Evolutionary conservation across 1,140 invertebrate genomes (phyloP).

Genomic region (Drosophila seguyi): DNA sequence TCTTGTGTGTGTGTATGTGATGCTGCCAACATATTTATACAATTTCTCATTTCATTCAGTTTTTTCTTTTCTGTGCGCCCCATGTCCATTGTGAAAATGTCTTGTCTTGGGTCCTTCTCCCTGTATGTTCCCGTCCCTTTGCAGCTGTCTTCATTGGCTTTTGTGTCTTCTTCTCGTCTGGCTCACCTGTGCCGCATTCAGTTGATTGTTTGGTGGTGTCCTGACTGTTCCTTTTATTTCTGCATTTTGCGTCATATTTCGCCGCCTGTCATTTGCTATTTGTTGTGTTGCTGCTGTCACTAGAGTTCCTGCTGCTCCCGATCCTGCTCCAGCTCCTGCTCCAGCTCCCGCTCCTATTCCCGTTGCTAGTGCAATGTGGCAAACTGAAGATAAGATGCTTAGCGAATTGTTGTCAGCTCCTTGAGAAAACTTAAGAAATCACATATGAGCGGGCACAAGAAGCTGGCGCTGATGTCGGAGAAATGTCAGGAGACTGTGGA

Average conservation of each 20-base stretch:
- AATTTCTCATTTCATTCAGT: constrained; percentile 80
- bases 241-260: constrained; percentile 48
- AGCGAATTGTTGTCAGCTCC: constrained; percentile 31
- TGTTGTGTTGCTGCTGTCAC: constrained; percentile 28
- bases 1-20: constrained; percentile 47
- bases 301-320: constrained; percentile 9
- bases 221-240: constrained; percentile 50
- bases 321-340: neutral
- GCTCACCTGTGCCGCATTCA: constrained; percentile 47
- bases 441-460: constrained; percentile 19
- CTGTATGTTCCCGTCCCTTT: constrained; percentile 1
- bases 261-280: constrained; percentile 51
- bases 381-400: constrained; percentile 69
- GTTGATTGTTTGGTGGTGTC: constrained; percentile 49
- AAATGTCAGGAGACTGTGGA: constrained; percentile 17
- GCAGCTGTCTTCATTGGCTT: constrained; percentile 40
- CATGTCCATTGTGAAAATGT: constrained; percentile 48
- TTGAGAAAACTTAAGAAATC: constrained; percentile 49
- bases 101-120: constrained; percentile 30
- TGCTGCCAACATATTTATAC: constrained; percentile 76
- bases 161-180: constrained; percentile 43
- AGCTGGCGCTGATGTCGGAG: constrained; percentile 15
- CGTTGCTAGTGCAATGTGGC: constrained; percentile 63
- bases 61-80: constrained; percentile 14
- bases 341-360: neutral